Evolutionary conservation across 1,140 invertebrate genomes (phyloP).

Genomic region (Wasmannia auropunctata): DNA sequence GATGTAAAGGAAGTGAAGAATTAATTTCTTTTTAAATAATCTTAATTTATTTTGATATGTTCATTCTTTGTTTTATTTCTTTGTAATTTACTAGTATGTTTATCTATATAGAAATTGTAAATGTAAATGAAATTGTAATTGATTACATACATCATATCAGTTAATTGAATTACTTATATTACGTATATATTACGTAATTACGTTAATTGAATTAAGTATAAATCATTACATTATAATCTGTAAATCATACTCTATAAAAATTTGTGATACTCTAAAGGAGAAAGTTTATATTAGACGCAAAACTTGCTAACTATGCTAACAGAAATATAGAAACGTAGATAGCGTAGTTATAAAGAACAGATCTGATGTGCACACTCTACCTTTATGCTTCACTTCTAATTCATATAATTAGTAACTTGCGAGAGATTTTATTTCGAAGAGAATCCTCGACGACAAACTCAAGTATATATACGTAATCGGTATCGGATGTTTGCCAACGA

Average conservation of each 20-base stretch:
- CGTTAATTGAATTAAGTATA: not conserved
- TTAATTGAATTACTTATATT: too few relatives aligned
- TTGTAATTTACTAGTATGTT: not conserved
- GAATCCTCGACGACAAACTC: not conserved
- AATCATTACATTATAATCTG: too few relatives aligned
- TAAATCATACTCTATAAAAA: not conserved
- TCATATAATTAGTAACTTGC: not conserved
- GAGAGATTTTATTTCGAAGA: not conserved
- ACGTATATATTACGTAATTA: too few relatives aligned
- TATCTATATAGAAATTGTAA: not conserved
- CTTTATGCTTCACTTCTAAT: too few relatives aligned
- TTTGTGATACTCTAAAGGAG: not conserved
- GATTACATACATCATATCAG: too few relatives aligned
- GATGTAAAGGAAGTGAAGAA: not conserved
- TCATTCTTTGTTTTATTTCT: not conserved
- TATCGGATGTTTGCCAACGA: not conserved
- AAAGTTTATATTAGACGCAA: not conserved
- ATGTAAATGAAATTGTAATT: too few relatives aligned
- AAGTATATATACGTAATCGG: not conserved
- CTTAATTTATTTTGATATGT: not conserved
- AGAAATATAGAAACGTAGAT: not conserved
- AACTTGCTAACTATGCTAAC: not conserved
- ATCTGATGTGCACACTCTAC: not conserved
- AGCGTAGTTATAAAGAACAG: not conserved
- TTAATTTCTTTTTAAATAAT: not conserved